Base-by-base conservation (phyloP, 2,797 vertebrate species). In the Anguilla megastoma region DNA sequence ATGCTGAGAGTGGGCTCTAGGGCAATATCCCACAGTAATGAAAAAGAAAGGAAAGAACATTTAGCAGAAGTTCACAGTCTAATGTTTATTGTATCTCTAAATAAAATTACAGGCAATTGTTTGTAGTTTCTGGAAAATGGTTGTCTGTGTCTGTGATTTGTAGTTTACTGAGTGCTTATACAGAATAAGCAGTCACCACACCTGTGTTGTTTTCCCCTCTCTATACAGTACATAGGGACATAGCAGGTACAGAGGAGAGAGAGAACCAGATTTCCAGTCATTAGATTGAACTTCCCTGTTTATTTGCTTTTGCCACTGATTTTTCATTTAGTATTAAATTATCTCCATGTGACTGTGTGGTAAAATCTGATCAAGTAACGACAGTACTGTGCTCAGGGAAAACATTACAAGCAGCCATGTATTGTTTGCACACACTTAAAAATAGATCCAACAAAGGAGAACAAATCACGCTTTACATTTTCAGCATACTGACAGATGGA, bases 11-110 rank as follows among this genome's bases (percentile, higher is more conserved):
- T 87, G 86, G 92, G 90, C 93, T 93, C 89, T 89, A 92, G 93
- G 91, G 92, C 92, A 94, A 95, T 95, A 95, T 91, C 91, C 92
- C 93, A 92, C 92, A 91, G 92, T 94, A 94, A 95, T 96, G 93
- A 91, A 95, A 94, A 87, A 91, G 91, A n/a, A 58, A 88, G 33
- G 14, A 83, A 86, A 24, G 89, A 93, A 85, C 16, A 21, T 52
- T 18, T 8, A 52, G 45, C 83, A n/a, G 2, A 50, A 27, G 9
- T 84, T 84, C 48, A 94, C 89, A 89, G 90, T 91, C 86, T 90
- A 88, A 89, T 90, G 91, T 90, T 93, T 85, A 84, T 94, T 95
- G 94, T 93, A 94, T 95, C 91, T 91, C 71, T 86, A 87, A 91
- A 92, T 88, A 90, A 90, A 92, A 92, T 88, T 86, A 88, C 41